Base-by-base conservation (phyloP, 2,797 vertebrate genomes). In the Melanotaenia boesemani region DNA sequence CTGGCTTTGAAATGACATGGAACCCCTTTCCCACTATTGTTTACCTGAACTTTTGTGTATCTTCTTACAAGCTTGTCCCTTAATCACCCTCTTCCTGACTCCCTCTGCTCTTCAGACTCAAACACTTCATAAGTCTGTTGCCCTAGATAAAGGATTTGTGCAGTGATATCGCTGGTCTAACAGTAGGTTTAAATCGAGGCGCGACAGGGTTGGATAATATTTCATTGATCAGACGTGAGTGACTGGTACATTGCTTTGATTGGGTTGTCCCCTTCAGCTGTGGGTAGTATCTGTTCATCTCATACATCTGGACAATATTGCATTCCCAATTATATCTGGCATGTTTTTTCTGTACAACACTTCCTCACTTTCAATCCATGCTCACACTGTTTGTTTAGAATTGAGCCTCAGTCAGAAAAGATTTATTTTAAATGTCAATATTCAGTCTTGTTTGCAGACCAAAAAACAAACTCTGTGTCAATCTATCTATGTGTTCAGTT, bases 181-280 rank as follows among this genome's bases (percentile, higher is more conserved):
- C 48, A 69, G 44, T 28, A 65, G 65, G 44, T 62, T 77, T 65
- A 80, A 62, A 69, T 26, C 39, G 8, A 76, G 66, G 48, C 71
- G 56, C 26, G 73, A 67, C 72, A 15, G n/a, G 58, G 63, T 16
- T 71, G 73, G 68, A 76, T 77, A 72, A 77, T 60, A 78, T 80
- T 74, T 74, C 70, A 84, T 57, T 80, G 79, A 91, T 86, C 70
- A 76, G 46, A 73, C 55, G 75, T 1, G 41, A 63, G 57, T 24
- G 72, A 58, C 48, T 55, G 24, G 36, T 67, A 18, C 72, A 58
- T 37, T 67, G 50, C 75, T 83, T 67, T 83, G 74, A 83, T 66
- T 34, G 46, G 28, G 65, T 34, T 26, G 30, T 62, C 16, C 71
- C 32, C 68, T 16, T 81, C 46, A 24, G 30, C 79, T 63, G 50